Evolutionary conservation across 2,888 invertebrate species (phyloP), one percentile per base, ranked within the genome.

Genomic region (Scelioninae gen. 1): DNA sequence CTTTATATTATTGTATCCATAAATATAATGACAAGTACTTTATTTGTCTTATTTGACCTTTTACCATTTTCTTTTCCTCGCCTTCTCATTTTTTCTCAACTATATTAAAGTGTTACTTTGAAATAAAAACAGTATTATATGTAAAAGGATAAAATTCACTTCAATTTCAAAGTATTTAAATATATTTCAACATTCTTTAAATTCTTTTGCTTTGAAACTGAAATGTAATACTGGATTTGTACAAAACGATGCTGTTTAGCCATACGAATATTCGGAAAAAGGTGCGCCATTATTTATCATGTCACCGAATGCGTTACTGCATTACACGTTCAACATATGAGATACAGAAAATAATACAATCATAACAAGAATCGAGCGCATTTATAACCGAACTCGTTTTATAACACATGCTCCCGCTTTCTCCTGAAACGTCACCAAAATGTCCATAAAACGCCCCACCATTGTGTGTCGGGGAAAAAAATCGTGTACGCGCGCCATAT

Each of bases 361-460:
- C 69, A 76, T 81, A 81, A 81, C 49, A 47, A 51, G 71, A 69
- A 71, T 65, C 65, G 65, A 76, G 60, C 69, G 53, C 69, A 69
- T 80, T 80, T 74, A 76, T 66, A 66, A 66, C 66, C 66, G 53
- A 60, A 72, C 76, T 53, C 69, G 82, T 76, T 82, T 72, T 82
- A 76, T 76, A 71, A 76, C 82, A 71, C 76, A 72, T 60, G 82
- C 51, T 72, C 60, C 40, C 65, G 68, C 79, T 79, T 83, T 83
- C 83, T 78, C 83, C 62, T 72, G 75, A 63, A 79, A 80, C 51
- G 43, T 58, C 71, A 68, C 79, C 76, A 53, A 83, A 79, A 83
- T 79, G 71, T 83, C 62, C 83, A 75, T 71, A 68, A 79, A 79
- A 76, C 62, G 55, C 55, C 81, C 66, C 66, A 38, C 66, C 55